Evolutionary conservation across 2,113 vertebrate species (phyloP), one percentile per base, ranked within the genome.

Genomic region (Conger conger): DNA sequence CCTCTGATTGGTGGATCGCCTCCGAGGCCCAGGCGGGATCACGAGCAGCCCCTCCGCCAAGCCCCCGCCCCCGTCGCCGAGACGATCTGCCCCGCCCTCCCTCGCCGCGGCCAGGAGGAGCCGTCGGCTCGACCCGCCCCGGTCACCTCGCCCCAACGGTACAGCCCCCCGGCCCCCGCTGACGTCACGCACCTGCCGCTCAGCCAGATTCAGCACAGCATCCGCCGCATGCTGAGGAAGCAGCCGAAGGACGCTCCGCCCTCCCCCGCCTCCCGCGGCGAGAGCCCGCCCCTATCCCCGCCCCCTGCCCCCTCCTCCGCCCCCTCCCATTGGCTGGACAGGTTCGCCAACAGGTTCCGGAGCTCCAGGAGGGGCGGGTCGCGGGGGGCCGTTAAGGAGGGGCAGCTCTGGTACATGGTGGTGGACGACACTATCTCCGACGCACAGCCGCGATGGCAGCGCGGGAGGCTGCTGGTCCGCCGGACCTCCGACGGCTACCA

Each of bases 361-460:
- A 91, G 92, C 0, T 92, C 96, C 92, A 89, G 89, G 87, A 1
- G 92, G 93, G 94, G 84, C 94, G 82, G 89, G 38, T 79, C 86
- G 38, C 90, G 91, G 0, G 94, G 95, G 87, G 93, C 94, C 85
- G 96, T 95, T 90, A 98, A 97, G 89, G 98, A 99, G 86, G 96
- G 96, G 18, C 85, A 92, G 6, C 95, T 99, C 85, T 96, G 93
- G 83, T 99, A 99, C 88, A 93, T 97, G 91, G 93, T 97, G 93
- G 96, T 98, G 54, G 96, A 98, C 0, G 98, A 99, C 92, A 95
- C 91, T 50, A 96, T 95, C 87, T 95, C 97, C 90, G 97, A 99
- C 92, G 95, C 94, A 1, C 96, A 96, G 83, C 96, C 96, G 0
- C 91, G 87, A 87, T 99, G 98, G 97, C 97, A 96, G 91, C 96